Conservation (phyloP, 2,113 vertebrate species). For the Erythrocercus mccallii region DNA sequence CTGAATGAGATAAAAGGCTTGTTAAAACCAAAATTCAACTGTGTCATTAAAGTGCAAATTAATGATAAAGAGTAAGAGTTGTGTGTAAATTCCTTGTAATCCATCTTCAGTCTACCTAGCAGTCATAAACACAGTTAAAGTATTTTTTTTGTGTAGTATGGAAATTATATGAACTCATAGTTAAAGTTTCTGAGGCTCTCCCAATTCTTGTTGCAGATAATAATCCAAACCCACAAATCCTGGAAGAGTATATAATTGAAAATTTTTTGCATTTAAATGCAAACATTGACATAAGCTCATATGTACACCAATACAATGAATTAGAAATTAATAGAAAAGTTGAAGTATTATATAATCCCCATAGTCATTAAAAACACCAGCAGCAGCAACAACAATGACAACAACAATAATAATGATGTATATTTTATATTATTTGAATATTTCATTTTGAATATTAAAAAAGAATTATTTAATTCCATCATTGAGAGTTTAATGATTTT, state of each 20-base stretch:
- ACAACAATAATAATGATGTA: neutral
- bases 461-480: neutral
- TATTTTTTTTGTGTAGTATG: neutral
- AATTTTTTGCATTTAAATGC: neutral
- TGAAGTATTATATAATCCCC: neutral
- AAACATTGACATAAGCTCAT: neutral
- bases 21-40: neutral
- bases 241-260: neutral
- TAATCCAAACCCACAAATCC: neutral
- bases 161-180: neutral
- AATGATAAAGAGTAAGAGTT: neutral
- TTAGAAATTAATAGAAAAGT: neutral
- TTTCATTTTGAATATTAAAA: neutral
- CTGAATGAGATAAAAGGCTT: neutral
- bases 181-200: neutral
- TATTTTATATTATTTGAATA: neutral
- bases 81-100: neutral
- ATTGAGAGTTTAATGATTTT: neutral
- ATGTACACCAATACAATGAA: neutral
- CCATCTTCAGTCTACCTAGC: neutral
- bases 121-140: neutral
- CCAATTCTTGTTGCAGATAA: neutral
- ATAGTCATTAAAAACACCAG: neutral
- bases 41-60: neutral
- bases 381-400: neutral